Evolutionary conservation across 2,888 invertebrate species (phyloP), one percentile per base, ranked within the genome.

Genomic region (Neoitamus cyanurus): DNA sequence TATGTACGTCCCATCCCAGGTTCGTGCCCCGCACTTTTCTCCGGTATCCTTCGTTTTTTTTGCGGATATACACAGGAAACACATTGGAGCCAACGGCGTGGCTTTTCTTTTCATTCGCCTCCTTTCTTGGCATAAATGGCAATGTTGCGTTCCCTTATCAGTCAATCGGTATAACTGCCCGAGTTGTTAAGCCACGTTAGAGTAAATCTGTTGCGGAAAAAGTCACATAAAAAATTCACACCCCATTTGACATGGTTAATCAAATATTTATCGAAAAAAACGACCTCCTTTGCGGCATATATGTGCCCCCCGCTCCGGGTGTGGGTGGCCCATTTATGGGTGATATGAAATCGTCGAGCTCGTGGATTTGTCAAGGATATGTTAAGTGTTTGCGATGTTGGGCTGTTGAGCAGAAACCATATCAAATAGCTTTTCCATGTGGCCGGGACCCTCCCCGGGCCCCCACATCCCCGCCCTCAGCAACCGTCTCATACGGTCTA

Each of bases 171-270:
- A 70, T 70, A 70, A 70, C 70, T 31, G 70, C 31, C 30, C 31
- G 70, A 70, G 70, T 70, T 70, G 31, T 70, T 70, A 31, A 70
- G 31, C 15, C 30, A 30, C 70, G 70, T 70, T 70, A 70, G 31
- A 31, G 31, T 70, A 70, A 70, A 70, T 70, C 70, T 70, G 70
- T 70, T 70, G 70, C 31, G 70, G 31, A 70, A 31, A 70, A 70
- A 70, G 70, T 70, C 70, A 70, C 31, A 70, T 70, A 70, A 70
- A 70, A 70, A 70, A 70, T 70, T 70, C 70, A 70, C 70, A 70
- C 70, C 70, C 70, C 70, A 70, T 70, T 70, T 70, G 70, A 70
- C 70, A 70, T 70, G 70, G 70, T 70, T 31, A 70, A 30, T 70
- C 70, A 70, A 70, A 70, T 70, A 70, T 70, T 70, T 70, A 70